These are phyloP conservation scores for Pachypsylla venusta DNA, from an alignment of 1,140 invertebrate species.

Conservation along the genomic window DNA sequence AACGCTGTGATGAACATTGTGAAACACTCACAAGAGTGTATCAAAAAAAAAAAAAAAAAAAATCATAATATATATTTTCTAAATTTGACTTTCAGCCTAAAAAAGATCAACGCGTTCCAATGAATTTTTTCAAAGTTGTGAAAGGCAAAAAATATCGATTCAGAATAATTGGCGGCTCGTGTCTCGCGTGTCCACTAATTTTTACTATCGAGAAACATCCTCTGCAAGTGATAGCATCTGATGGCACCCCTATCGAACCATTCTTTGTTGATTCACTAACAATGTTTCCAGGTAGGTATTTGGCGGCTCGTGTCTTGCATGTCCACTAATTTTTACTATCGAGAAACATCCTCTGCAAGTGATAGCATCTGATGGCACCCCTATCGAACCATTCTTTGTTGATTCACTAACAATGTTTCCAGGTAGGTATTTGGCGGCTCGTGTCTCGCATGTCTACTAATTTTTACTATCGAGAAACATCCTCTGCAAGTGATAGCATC, in stretches of 20 bases:
- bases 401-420: slow-evolving; percentile 19
- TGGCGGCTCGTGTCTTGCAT: slow-evolving; percentile 35
- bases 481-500: slow-evolving; percentile 33
- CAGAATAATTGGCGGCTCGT: slow-evolving; percentile 30
- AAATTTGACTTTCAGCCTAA: no score
- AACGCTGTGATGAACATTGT: no score
- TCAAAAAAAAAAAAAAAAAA: no score
- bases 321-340: slow-evolving; percentile 37
- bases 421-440: slow-evolving; percentile 13
- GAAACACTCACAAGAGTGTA: no score
- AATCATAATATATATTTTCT: no score
- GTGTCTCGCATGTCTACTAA: slow-evolving; percentile 37
- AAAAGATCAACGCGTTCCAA: no score
- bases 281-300: slow-evolving; percentile 23
- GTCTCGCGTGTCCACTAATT: slow-evolving; percentile 1
- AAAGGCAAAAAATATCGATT: slow-evolving; percentile 33
- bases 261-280: slow-evolving; percentile 23
- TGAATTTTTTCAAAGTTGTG: slow-evolving; percentile 22
- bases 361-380: slow-evolving; percentile 36
- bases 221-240: slow-evolving; percentile 34
- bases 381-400: slow-evolving; percentile 35
- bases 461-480: slow-evolving; percentile 37
- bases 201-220: slow-evolving; percentile 7
- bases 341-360: slow-evolving; percentile 36
- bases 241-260: slow-evolving; percentile 38